A percentile compares a stretch with the other conserved stretches of the same genome.
phyloP scores from a whole-genome alignment of 2,797 vertebrate genomes.

The Propithecus perrieri region DNA sequence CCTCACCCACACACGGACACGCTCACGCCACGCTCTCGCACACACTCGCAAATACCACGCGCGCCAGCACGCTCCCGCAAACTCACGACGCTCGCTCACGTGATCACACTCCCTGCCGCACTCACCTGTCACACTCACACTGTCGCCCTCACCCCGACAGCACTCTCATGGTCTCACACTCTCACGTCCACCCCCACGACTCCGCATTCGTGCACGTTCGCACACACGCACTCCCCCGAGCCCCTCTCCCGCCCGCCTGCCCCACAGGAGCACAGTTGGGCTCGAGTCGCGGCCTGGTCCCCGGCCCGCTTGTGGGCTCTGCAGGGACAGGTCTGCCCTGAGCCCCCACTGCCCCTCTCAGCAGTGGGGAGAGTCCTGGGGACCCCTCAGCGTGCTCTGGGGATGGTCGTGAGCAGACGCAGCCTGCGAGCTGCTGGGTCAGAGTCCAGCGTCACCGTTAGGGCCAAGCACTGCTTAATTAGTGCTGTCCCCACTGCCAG shows the following conservation, averaged over 20 bases:
- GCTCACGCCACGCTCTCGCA: background rate
- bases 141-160: too few relatives aligned
- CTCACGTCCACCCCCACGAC: background rate
- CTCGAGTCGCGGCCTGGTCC: accelerated
- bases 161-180: too few relatives aligned
- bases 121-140: too few relatives aligned
- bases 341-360: background rate
- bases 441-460: accelerated
- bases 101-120: background rate
- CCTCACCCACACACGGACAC: too few relatives aligned
- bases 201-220: background rate
- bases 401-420: background rate
- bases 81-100: background rate
- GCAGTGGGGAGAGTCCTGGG: background rate
- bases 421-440: background rate
- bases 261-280: accelerated
- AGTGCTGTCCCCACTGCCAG: background rate
- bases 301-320: background rate
- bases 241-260: accelerated
- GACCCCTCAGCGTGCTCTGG: background rate
- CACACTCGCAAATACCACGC: background rate
- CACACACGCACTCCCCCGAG: background rate
- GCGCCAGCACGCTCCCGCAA: background rate
- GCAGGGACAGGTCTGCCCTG: background rate
- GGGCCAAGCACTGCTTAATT: background rate